Base-by-base conservation (phyloP, 2,797 vertebrate species). In the Smutsia gigantea region DNA sequence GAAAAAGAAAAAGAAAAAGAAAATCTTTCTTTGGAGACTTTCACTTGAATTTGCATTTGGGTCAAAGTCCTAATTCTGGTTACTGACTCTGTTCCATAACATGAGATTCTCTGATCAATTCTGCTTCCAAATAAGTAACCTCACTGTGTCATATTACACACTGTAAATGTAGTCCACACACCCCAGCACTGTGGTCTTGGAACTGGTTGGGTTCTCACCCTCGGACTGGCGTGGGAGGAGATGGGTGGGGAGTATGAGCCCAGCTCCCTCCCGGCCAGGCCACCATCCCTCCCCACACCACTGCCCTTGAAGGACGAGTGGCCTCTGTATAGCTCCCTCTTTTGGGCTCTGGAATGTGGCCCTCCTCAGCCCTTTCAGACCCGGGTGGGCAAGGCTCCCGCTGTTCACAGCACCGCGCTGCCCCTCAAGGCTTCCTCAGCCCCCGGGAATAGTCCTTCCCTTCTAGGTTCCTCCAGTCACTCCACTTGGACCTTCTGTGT, bases 41-140 rank as follows among this genome's bases (percentile, higher is more conserved):
- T 29, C 17, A 86, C 86, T 75, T 95, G 21, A 96, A 83, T 92
- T 79, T 90, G 49, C 31, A 90, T 85, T 79, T 87, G 21, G 92
- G 39, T 39, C 42, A 72, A 88, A 64, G 63, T 93, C 10, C 66
- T 85, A 90, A 92, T 78, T 29, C 59, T 78, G 1, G 1, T 74
- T 93, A 61, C 18, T 83, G 23, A 89, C 27, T 64, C 21, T 59
- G 49, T 57, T 66, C 8, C 2, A n/a, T 68, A 79, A 59, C 11
- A n/a, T 85, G 71, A 81, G 66, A 49, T 63, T 91, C 12, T 92
- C 64, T 63, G 46, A 71, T 31, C 34, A 93, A 21, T 81, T 87
- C 7, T 17, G 27, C 78, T 96, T 82, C 39, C 39, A 82, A 93
- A 69, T 87, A 84, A 10, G 7, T 46, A 90, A 90, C 31, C 13